Base-by-base conservation (phyloP, 2,797 vertebrate species). In the Pseudomugil tenellus region DNA sequence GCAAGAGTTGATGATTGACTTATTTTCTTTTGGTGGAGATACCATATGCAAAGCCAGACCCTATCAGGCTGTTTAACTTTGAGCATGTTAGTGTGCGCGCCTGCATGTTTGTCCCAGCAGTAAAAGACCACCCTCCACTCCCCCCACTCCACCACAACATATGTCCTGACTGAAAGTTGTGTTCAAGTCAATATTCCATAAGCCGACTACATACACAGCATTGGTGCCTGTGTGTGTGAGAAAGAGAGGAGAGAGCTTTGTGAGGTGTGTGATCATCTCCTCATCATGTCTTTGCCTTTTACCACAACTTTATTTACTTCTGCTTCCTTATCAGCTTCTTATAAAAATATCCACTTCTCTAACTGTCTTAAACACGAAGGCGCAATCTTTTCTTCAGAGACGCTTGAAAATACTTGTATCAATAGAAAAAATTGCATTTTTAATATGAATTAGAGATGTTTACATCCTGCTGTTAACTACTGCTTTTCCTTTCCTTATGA, bases 1-100 rank as follows among this genome's bases (percentile, higher is more conserved):
- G 75, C 64, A 25, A 59, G 86, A 90, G 86, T 91, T 91, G 79
- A 86, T 91, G 81, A 84, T 84, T 86, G 81, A 88, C 85, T 86
- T n/a, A 17, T 51, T 12, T 7, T 55, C 72, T 84, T 77, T 79
- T 72, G 51, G 63, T 34, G 71, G 34, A 66, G 63, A 76, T 74
- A 72, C 17, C 37, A 25, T 39, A 74, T 69, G 76, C 70, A 87
- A 76, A 86, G 69, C 53, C 12, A 37, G 57, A 51, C 29, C 49
- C 65, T 58, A 65, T 51, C 29, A 53, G 55, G 57, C 48, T 0
- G 26, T 34, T 34, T 49, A 6, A 52, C 17, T 67, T 14, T 21
- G 8, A 26, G 19, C 31, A 11, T 52, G 29, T 64, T 13, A 53
- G 10, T 43, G 26, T 54, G 13, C 32, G 63, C 35, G n/a, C 49